Evolutionary conservation across 2,113 vertebrate species (phyloP), one percentile per base, ranked within the genome.

Genomic region (Macquaria australasica): DNA sequence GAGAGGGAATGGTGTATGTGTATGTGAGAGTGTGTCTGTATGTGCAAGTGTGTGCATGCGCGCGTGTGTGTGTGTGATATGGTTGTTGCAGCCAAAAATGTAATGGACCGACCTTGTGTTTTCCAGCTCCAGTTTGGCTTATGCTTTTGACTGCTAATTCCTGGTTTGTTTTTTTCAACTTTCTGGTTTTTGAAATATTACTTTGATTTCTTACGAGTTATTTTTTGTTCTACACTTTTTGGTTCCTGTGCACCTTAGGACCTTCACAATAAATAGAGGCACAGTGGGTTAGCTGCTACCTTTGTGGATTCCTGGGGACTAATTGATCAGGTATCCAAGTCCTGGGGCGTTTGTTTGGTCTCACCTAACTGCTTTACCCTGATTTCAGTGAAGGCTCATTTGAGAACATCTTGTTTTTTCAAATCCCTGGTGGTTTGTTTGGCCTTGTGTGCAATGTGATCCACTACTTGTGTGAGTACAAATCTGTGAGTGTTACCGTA

Each of bases 1-100:
- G 70, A 86, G 58, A 84, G 77, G 78, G 91, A 80, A 87, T 84
- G 83, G 79, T 82, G 78, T 88, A 58, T 81, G 72, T n/a, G 55
- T 82, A 45, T 72, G 77, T 87, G 76, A 37, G 64, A 78, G 84
- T 82, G 80, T 64, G 68, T 62, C 66, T 89, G 63, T 55, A 16
- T 84, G 85, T 50, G 50, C n/a, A 55, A 55, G 73, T 60, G 70
- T 66, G 82, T 83, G 21, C 37, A 45, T 82, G 59, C 28, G 28
- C 28, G 28, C 28, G 28, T 31, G 28, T 59, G 4, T 53, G 69
- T 73, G 45, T 81, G 83, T 63, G 55, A 87, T 82, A 53, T 67
- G 41, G 58, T 83, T 80, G 73, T 85, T 87, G 43, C 37, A 80
- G 80, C 74, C 81, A 76, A 88, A 88, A 78, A 79, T 75, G 48